Conservation (phyloP, 2,797 vertebrate species). For the Aeoliscus strigatus region DNA sequence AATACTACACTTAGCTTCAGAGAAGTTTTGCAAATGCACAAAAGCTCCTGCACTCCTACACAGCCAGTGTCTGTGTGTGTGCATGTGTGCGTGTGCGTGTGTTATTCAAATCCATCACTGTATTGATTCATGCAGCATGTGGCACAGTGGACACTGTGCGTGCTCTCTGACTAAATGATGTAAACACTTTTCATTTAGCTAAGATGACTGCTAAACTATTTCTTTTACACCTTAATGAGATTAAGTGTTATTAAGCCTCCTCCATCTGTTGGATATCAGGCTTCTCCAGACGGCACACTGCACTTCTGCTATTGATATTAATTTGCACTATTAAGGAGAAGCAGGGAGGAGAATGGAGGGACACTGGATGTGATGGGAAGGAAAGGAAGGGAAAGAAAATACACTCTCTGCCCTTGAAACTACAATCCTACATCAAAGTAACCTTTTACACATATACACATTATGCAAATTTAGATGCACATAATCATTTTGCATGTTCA, state of each 20-base stretch:
- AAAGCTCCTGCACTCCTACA: too few species aligned
- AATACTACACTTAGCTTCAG: too few species aligned
- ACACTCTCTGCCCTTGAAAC: too few species aligned
- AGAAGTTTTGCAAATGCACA: too few species aligned
- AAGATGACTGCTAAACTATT: conserved; percentile 24
- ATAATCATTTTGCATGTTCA: conserved; percentile 41
- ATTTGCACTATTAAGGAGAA: not conserved
- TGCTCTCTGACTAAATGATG: conserved; percentile 28
- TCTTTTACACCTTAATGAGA: conserved; percentile 33
- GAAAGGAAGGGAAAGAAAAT: too few species aligned
- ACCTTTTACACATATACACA: conserved; percentile 18
- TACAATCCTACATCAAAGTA: conserved; percentile 41
- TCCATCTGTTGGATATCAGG: conserved; percentile 36
- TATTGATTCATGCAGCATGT: conserved; percentile 23
- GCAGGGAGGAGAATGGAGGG: not conserved
- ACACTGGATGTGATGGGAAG: not conserved
- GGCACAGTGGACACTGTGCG: conserved; percentile 5
- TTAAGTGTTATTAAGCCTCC: conserved; percentile 41
- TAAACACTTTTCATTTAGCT: conserved; percentile 22
- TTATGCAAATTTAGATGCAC: conserved; percentile 53
- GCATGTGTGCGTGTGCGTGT: conserved; percentile 1
- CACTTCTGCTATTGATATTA: conserved; percentile 10
- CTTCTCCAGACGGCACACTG: conserved; percentile 7
- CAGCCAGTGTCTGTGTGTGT: conserved; percentile 7
- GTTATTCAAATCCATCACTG: conserved; percentile 15